A percentile compares a stretch with the other conserved stretches of the same genome.
These are phyloP conservation scores for Dermochelys coriacea DNA, from an alignment of 2,797 vertebrate genomes.

Conservation along the genomic window DNA sequence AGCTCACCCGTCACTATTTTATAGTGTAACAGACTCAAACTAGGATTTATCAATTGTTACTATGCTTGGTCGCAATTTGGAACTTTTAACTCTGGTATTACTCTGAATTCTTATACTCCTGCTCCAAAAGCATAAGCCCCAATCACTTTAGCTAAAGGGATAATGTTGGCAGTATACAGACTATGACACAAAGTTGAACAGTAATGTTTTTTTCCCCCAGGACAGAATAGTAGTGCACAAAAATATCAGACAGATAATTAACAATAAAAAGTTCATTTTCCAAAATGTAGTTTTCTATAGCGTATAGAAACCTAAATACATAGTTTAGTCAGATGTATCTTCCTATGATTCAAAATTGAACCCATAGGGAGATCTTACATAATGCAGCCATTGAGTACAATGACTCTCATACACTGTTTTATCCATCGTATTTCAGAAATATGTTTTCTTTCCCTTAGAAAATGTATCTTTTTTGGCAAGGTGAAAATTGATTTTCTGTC, in stretches of 20 bases:
- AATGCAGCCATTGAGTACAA: not conserved
- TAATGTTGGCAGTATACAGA: not conserved
- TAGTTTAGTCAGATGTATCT: not conserved
- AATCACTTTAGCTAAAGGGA: too few species aligned
- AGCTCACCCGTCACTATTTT: not conserved
- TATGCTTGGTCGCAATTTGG: not conserved
- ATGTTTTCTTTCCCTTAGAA: not conserved
- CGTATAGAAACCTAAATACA: not conserved
- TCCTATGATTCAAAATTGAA: not conserved
- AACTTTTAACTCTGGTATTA: not conserved
- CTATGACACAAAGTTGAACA: not conserved
- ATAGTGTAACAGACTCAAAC: not conserved
- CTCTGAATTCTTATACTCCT: too few species aligned
- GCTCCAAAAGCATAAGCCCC: too few species aligned
- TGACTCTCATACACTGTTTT: not conserved
- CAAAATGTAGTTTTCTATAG: not conserved
- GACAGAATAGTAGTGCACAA: accelerated
- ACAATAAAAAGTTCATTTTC: not conserved
- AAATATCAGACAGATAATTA: not conserved
- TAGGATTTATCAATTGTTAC: not conserved
- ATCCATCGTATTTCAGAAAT: not conserved
- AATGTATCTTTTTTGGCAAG: not conserved
- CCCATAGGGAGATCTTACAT: not conserved
- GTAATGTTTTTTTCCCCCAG: not conserved
- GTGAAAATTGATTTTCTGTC: not conserved